These are phyloP conservation scores for Ammodytes marinus DNA, from an alignment of 2,113 vertebrate genomes.

Conservation along the genomic window DNA sequence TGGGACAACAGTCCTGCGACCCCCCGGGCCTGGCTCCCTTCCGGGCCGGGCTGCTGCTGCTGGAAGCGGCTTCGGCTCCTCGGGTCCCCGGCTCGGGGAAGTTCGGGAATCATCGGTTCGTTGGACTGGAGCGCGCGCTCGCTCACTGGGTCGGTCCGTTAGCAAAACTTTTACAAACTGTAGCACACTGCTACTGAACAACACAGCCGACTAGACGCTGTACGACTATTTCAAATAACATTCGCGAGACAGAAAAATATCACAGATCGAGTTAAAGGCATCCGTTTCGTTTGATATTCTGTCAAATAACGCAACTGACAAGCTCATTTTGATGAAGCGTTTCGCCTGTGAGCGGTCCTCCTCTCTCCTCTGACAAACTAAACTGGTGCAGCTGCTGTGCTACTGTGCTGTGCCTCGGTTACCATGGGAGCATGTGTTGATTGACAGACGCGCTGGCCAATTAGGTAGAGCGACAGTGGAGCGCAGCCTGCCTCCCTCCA, in stretches of 20 bases:
- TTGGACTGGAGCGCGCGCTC: neutral
- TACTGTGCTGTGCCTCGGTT: constrained; percentile 29
- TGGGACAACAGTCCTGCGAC: constrained; percentile 73
- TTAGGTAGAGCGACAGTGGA: neutral
- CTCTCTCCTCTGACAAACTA: constrained; percentile 1
- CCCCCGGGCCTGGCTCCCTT: constrained; percentile 50
- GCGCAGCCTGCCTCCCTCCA: neutral
- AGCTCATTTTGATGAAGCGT: constrained; percentile 5
- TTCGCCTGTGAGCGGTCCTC: neutral
- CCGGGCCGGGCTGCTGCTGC: neutral
- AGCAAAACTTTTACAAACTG: neutral
- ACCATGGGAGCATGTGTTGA: constrained; percentile 64
- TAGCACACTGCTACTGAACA: neutral
- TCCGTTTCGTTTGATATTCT: neutral
- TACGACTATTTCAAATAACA: neutral
- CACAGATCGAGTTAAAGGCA: neutral
- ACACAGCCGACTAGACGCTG: neutral
- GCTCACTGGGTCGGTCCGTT: neutral
- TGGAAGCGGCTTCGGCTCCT: constrained; percentile 52
- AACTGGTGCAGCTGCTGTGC: constrained; percentile 14
- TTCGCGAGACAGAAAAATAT: neutral
- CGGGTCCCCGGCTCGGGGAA: constrained; percentile 61
- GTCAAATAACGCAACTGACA: neutral
- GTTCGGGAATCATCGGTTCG: constrained; percentile 74
- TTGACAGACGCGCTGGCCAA: constrained; percentile 61